Conservation (phyloP, 2,797 vertebrate species). For the Capromys pilorides region DNA sequence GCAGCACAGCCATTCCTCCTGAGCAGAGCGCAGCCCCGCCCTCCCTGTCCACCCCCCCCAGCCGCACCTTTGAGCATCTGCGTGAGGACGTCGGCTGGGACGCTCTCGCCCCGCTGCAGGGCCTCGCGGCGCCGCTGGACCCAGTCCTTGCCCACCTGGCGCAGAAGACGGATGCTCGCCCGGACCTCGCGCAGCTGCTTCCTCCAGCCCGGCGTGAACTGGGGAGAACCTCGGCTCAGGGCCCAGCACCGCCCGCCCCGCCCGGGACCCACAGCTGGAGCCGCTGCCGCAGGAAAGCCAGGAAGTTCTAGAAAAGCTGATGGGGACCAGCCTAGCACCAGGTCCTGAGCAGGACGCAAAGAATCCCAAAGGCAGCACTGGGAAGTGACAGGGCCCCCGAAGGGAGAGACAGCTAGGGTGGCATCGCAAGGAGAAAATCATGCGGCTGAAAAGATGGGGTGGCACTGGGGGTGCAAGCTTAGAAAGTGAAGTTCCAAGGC, state of each 20-base stretch:
- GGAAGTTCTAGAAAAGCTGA: constrained; percentile 44
- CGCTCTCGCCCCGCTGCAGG: constrained; percentile 87
- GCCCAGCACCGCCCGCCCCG: neutral
- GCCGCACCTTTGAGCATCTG: constrained; percentile 91
- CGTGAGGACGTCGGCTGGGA: constrained; percentile 91
- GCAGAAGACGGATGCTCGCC: constrained; percentile 88
- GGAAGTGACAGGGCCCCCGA: neutral
- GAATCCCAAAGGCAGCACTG: neutral
- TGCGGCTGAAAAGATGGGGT: neutral
- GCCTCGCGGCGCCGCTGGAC: constrained; percentile 88
- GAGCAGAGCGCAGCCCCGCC: no score
- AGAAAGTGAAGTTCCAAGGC: neutral
- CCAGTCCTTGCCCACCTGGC: constrained; percentile 89
- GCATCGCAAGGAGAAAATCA: neutral
- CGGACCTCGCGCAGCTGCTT: constrained; percentile 86
- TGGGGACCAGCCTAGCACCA: neutral
- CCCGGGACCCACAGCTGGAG: neutral
- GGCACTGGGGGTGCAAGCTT: neutral
- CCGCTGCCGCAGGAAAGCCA: neutral
- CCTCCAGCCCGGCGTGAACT: constrained; percentile 89
- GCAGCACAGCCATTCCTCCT: no score
- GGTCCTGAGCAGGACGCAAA: neutral
- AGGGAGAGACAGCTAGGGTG: neutral
- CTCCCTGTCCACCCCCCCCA: neutral
- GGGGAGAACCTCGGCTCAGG: neutral